phyloP scores from a whole-genome alignment of 2,888 invertebrate species.

The Agrypnus murinus region DNA sequence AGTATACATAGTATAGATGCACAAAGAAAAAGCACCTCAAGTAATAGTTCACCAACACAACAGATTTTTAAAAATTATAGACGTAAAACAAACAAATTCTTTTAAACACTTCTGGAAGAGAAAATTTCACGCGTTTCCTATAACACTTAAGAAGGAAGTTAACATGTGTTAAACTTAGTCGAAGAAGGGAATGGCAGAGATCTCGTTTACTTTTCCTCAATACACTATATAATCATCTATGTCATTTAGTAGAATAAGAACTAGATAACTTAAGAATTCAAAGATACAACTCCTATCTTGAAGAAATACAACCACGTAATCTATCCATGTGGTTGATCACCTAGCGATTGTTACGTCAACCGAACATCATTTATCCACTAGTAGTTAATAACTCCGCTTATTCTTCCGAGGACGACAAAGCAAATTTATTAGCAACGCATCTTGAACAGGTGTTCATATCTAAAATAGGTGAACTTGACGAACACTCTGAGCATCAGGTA shows the following conservation, averaged over 20 bases:
- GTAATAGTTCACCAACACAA: too few species aligned
- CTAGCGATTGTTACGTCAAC: conserved; percentile 11
- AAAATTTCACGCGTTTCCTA: too few species aligned
- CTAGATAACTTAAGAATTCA: conserved; percentile 17
- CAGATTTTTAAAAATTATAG: too few species aligned
- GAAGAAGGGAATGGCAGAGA: conserved; percentile 22
- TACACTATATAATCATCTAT: conserved; percentile 4
- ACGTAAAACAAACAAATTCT: too few species aligned
- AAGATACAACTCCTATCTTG: too few species aligned
- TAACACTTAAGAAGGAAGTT: too few species aligned
- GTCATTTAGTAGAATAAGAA: conserved; percentile 16
- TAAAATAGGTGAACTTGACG: background rate
- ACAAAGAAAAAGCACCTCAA: too few species aligned
- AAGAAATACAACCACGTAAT: conserved; percentile 3
- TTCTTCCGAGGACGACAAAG: conserved; percentile 3
- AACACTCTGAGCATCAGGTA: background rate
- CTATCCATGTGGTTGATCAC: conserved; percentile 18
- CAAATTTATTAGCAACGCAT: conserved; percentile 13
- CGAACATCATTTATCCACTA: conserved; percentile 11
- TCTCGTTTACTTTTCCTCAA: conserved; percentile 1
- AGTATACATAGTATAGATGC: too few species aligned
- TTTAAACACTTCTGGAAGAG: too few species aligned
- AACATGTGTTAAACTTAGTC: too few species aligned
- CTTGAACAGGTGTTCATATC: background rate
- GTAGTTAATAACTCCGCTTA: conserved; percentile 3